Percentiles rank a stretch among this genome's conserved stretches.
phyloP scores from a whole-genome alignment of 1,140 invertebrate genomes.

The Eufriesea mexicana region DNA sequence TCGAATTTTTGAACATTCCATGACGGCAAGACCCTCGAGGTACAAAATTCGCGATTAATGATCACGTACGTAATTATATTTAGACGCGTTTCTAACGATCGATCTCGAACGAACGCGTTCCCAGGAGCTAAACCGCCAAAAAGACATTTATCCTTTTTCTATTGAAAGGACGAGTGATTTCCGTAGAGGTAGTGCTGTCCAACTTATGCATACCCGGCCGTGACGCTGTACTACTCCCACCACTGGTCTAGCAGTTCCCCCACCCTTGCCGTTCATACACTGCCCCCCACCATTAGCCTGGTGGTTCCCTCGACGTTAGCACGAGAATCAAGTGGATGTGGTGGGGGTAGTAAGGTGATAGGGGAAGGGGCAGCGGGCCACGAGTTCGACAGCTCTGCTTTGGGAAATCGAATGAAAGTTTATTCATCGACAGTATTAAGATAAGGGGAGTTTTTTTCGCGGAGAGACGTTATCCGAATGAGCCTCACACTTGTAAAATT shows the following conservation, averaged over 20 bases:
- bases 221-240: too few species aligned
- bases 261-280: too few species aligned
- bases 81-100: conserved; percentile 47
- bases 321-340: too few species aligned
- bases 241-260: too few species aligned
- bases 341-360: too few species aligned
- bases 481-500: not conserved
- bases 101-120: conserved; percentile 48
- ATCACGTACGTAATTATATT: conserved; percentile 27
- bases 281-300: too few species aligned
- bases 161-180: conserved; percentile 45
- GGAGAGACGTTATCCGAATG: conserved; percentile 10
- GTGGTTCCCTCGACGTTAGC: too few species aligned
- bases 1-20: conserved; percentile 48
- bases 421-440: conserved; percentile 52
- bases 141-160: conserved; percentile 48
- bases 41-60: conserved; percentile 52
- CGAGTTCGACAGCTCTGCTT: too few species aligned
- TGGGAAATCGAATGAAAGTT: conserved; percentile 50
- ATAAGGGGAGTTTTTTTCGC: conserved; percentile 17
- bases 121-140: conserved; percentile 49
- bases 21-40: conserved; percentile 43
- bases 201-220: too few species aligned
- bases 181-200: too few species aligned
- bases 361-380: too few species aligned